Conservation (phyloP, 2,797 vertebrate genomes). For the Allobates femoralis region DNA sequence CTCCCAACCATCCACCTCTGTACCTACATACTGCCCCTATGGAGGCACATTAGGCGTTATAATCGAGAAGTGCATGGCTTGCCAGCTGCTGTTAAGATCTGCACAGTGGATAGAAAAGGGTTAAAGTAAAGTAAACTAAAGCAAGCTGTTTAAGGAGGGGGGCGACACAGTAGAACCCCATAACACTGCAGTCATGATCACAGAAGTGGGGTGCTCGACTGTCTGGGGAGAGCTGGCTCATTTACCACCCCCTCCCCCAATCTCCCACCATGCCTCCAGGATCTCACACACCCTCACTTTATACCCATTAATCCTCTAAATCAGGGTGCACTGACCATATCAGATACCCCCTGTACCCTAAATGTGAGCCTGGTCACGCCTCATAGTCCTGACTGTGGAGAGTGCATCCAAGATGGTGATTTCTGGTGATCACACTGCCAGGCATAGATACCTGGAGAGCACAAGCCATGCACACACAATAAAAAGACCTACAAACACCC, state of each 20-base stretch:
- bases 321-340: neutral
- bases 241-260: neutral
- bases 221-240: neutral
- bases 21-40: neutral
- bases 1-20: neutral
- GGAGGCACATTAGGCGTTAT: neutral
- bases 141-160: neutral
- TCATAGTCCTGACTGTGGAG: conserved; percentile 24
- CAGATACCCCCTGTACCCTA: conserved; percentile 7
- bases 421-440: conserved; percentile 15
- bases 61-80: neutral
- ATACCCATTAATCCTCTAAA: neutral
- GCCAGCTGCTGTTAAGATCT: neutral
- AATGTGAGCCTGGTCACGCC: conserved; percentile 33
- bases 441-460: conserved; percentile 43
- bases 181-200: neutral
- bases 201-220: conserved; percentile 8
- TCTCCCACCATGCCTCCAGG: neutral
- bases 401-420: conserved; percentile 56
- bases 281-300: neutral
- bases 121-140: neutral
- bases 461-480: conserved; percentile 15
- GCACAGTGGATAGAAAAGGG: neutral
- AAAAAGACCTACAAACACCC: neutral
- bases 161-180: neutral